Conservation (phyloP, 2,113 vertebrate species). For the Turnix velox region DNA sequence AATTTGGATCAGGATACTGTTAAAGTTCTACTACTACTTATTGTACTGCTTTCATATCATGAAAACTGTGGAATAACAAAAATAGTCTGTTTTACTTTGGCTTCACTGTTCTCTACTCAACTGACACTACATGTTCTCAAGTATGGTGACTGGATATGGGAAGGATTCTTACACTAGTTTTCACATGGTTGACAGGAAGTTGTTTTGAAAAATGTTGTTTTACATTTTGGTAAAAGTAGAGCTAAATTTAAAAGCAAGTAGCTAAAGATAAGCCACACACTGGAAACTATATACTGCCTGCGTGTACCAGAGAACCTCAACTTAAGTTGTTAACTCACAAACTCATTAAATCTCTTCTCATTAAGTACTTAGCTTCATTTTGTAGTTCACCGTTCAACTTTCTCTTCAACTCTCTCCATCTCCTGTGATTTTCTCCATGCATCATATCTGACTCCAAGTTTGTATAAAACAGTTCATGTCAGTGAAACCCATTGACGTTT, state of each 20-base stretch:
- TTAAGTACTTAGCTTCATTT: slow-evolving; percentile 68
- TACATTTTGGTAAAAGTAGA: neutral
- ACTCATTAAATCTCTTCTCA: slow-evolving; percentile 60
- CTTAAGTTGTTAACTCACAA: slow-evolving; percentile 66
- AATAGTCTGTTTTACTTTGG: neutral
- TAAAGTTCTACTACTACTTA: neutral
- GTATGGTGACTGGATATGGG: neutral
- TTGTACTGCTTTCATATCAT: neutral
- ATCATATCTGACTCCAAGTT: neutral
- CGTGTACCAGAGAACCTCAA: slow-evolving; percentile 46
- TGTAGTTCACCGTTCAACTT: slow-evolving; percentile 32
- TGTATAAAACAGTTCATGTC: neutral
- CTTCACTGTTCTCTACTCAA: neutral
- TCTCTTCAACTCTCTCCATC: slow-evolving; percentile 35
- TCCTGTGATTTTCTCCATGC: slow-evolving; percentile 51
- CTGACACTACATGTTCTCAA: neutral
- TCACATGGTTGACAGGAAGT: neutral
- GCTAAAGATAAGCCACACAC: slow-evolving; percentile 50
- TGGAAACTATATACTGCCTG: slow-evolving; percentile 42
- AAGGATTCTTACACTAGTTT: neutral
- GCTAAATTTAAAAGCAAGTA: slow-evolving; percentile 2
- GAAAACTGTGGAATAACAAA: neutral
- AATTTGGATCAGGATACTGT: neutral
- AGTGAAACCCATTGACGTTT: neutral
- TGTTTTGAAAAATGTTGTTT: neutral